Evolutionary conservation across 2,113 vertebrate species (phyloP).

Genomic region (Calidris pygmaea): DNA sequence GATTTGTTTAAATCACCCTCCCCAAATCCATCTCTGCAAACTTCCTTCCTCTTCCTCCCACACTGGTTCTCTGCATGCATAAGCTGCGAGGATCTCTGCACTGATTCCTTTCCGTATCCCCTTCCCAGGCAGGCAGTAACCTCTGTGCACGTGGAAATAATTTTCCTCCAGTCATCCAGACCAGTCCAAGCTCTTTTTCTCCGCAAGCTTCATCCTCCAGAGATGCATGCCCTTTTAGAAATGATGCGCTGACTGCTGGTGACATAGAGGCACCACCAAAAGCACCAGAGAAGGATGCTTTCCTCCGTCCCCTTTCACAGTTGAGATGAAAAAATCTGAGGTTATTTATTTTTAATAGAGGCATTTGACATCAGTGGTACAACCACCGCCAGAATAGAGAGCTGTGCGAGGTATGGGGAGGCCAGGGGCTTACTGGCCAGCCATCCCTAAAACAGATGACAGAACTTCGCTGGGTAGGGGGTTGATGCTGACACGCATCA

Average conservation of each 20-base stretch:
- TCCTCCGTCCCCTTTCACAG: neutral
- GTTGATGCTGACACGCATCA: neutral
- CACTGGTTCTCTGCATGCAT: accelerated
- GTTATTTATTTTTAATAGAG: neutral
- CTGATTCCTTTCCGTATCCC: neutral
- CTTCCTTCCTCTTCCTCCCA: conserved; percentile 43
- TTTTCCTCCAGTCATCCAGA: neutral
- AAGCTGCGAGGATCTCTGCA: neutral
- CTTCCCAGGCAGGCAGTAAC: neutral
- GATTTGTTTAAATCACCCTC: conserved; percentile 49
- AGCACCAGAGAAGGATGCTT: neutral
- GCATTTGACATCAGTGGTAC: neutral
- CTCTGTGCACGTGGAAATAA: neutral
- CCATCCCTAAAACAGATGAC: neutral
- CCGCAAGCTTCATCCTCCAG: accelerated
- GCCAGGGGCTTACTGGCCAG: neutral
- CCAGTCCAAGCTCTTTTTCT: neutral
- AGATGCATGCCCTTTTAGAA: neutral
- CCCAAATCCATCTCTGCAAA: conserved; percentile 12
- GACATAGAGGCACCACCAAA: neutral
- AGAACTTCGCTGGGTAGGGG: neutral
- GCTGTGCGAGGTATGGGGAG: accelerated
- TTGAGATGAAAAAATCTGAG: accelerated
- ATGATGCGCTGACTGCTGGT: neutral
- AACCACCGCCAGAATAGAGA: neutral